Evolutionary conservation across 2,888 invertebrate genomes (phyloP), one percentile per base, ranked within the genome.

Genomic region (Pollenia amentaria): DNA sequence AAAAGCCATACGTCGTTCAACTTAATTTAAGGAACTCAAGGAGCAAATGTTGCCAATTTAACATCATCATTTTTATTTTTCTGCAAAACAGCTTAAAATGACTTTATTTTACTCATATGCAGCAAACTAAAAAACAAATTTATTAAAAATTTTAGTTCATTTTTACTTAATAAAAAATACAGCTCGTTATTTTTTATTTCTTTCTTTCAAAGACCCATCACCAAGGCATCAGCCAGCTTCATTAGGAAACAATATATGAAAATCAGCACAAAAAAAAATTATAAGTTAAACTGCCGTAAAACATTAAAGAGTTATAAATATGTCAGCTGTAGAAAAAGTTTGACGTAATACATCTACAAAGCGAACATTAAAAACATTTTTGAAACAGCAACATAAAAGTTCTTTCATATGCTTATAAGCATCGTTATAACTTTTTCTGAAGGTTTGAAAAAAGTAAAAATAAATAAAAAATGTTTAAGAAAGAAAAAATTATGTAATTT

Each of bases 291-390:
- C 53, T 70, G 29, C 40, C 29, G 8, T 46, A 65, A 16, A 84
- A 44, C 4, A 73, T 53, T 78, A 44, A 78, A 79, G 73, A 73
- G 65, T 79, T 78, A 53, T 60, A 77, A 53, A 65, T 46, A 67
- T 67, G 62, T 65, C 70, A 77, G 70, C 44, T 46, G 44, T 44
- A 67, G 60, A 12, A 72, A 79, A 78, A 84, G 51, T 84, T 78
- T 78, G 21, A 21, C 14, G 10, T 70, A 12, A 57, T 57, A 60
- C 14, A 8, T 29, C 2, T n/a, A 21, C 3, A 14, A 21, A 44
- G 29, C 4, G 29, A 44, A 38, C 16, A 38, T 14, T 11, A 21
- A 64, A 29, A 38, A 38, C 9, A 12, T 29, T 29, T 29, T 29
- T 29, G 16, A 40, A 72, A 65, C 38, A 65, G 72, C 53, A 40